Base-by-base conservation (phyloP, 2,113 vertebrate species). In the Takifugu flavidus region DNA sequence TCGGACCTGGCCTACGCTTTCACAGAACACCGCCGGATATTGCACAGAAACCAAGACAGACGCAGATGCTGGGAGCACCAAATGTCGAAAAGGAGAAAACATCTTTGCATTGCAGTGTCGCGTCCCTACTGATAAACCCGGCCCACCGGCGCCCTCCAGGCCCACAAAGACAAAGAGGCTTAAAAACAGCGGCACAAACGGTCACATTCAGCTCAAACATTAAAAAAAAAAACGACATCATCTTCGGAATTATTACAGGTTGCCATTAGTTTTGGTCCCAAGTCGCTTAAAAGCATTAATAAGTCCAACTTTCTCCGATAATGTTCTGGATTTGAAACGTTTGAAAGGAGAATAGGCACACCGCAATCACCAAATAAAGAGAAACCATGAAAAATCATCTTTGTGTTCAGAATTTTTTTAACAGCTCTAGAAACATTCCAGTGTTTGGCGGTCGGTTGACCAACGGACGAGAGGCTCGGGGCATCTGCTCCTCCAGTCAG, bases 11-110 rank as follows among this genome's bases (percentile, higher is more conserved):
- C 59, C 62, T 44, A 64, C 65, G 53, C 67, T 67, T 72, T 67
- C 61, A 67, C 62, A 69, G 49, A 62, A 79, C 61, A 75, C 77
- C 25, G 45, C 77, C 25, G 45, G 70, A 85, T 91, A 91, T 91
- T 90, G 91, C 90, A 91, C 88, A 53, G 84, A 80, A 76, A 76
- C 76, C 62, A 74, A 77, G 14, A 79, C 61, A 62, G 49, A 86
- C 53, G 71, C 62, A 74, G 77, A 86, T 74, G 78, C 77, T 64
- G 61, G 63, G 53, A 75, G 76, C 82, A 76, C 72, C 64, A 25
- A 53, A 53, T 59, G 71, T 72, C 49, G 0, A 47, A 47, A 47
- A 47, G 6, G 12, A 47, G 77, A 78, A 80, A 65, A 61, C 75
- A 80, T 75, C 76, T 78, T 81, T 57, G 67, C 56, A 72, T 80